A percentile compares a stretch with the other conserved stretches of the same genome.
phyloP scores from a whole-genome alignment of 2,113 vertebrate genomes.

The Pachyramphus minor region DNA sequence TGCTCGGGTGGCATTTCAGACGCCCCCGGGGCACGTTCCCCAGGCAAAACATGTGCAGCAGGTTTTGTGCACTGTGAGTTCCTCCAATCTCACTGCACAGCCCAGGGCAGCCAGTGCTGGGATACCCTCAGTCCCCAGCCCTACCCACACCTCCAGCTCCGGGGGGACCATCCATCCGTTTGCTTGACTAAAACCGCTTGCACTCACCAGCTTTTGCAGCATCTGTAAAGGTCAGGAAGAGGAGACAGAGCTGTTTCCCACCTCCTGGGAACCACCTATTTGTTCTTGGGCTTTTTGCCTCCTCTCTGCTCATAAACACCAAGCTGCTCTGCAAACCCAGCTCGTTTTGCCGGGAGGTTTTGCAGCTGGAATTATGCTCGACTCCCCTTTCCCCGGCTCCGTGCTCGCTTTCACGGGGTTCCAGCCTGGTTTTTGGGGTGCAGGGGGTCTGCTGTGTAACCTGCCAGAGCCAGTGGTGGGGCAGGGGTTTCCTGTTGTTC shows the following conservation, averaged over 20 bases:
- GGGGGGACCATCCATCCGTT: not conserved
- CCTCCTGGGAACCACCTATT: conserved; percentile 9
- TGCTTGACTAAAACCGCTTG: not conserved
- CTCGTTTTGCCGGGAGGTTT: not conserved
- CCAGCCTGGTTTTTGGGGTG: not conserved
- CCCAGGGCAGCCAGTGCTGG: rapidly evolving
- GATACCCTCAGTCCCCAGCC: not conserved
- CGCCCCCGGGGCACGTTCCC: rapidly evolving
- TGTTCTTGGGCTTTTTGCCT: not conserved
- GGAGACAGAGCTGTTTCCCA: not conserved
- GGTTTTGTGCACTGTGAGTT: rapidly evolving
- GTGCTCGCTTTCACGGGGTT: rapidly evolving
- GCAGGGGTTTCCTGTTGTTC: not conserved
- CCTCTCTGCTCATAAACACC: not conserved
- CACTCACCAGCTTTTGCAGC: not conserved
- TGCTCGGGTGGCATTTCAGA: not conserved
- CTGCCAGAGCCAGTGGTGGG: rapidly evolving
- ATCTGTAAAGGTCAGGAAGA: conserved; percentile 12
- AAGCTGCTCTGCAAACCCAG: not conserved
- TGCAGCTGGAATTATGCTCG: rapidly evolving
- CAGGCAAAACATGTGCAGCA: rapidly evolving
- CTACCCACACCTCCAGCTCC: not conserved
- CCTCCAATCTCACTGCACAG: rapidly evolving
- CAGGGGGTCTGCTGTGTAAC: not conserved
- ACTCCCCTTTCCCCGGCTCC: not conserved